Evolutionary conservation across 2,888 invertebrate species (phyloP).

Genomic region (Amphipyra berbera): DNA sequence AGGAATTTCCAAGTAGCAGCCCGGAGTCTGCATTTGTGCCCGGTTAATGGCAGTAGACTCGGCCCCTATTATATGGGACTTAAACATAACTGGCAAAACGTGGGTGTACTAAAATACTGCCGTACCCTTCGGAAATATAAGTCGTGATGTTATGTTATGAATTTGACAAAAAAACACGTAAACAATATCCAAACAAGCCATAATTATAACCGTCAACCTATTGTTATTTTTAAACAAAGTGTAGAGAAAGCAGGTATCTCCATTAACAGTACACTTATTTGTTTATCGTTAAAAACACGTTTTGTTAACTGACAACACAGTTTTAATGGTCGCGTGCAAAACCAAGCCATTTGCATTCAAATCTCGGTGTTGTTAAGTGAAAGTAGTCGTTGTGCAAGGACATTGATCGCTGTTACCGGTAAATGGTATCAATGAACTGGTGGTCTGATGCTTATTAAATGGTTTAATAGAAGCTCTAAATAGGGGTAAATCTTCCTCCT

Average conservation of each 20-base stretch:
- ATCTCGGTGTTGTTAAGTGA: conserved; percentile 60
- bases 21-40: no score
- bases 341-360: conserved; percentile 58
- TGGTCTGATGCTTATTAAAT: conserved; percentile 20
- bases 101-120: no score
- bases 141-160: no score
- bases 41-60: no score
- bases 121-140: no score
- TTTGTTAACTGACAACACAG: conserved; percentile 34
- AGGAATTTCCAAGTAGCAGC: no score
- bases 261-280: conserved; percentile 12
- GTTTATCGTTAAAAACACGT: conserved; percentile 23
- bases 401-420: conserved; percentile 40
- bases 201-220: not conserved
- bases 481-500: no score
- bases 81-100: no score
- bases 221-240: conserved; percentile 17
- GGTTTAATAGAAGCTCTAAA: no score
- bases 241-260: conserved; percentile 30
- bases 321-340: conserved; percentile 32
- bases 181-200: no score
- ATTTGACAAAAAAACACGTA: no score
- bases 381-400: conserved; percentile 58
- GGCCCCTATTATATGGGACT: no score
- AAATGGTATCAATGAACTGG: conserved; percentile 39